These are phyloP conservation scores for Euzetes globulus DNA, from an alignment of 2,888 invertebrate species.

Conservation along the genomic window DNA sequence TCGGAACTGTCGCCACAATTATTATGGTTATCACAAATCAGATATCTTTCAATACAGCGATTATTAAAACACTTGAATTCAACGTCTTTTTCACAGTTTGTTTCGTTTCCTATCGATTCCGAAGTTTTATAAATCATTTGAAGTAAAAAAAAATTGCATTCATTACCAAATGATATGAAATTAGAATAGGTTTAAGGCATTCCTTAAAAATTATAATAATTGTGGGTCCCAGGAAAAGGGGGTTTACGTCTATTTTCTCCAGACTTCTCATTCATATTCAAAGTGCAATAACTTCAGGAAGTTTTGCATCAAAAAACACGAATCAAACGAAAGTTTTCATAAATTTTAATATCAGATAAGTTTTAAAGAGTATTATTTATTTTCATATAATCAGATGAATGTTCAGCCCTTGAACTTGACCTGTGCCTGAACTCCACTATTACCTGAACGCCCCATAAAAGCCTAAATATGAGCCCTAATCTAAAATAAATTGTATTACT, in stretches of 20 bases:
- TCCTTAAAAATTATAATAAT: background rate
- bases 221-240: background rate
- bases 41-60: slow-evolving; percentile 22
- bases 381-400: too few relatives aligned
- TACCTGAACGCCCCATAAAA: too few relatives aligned
- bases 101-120: background rate
- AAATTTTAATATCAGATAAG: background rate
- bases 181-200: background rate
- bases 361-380: background rate
- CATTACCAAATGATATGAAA: background rate
- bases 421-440: too few relatives aligned
- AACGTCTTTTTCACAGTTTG: background rate
- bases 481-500: too few relatives aligned
- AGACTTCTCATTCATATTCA: too few relatives aligned
- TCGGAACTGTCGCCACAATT: slow-evolving; percentile 32
- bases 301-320: background rate
- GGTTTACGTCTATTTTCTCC: too few relatives aligned
- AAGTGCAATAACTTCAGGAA: slow-evolving; percentile 2
- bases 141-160: too few relatives aligned
- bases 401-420: too few relatives aligned
- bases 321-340: background rate
- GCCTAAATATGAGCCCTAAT: too few relatives aligned
- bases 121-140: too few relatives aligned
- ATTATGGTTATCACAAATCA: slow-evolving; percentile 30
- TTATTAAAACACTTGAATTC: slow-evolving; percentile 30